Conservation (phyloP, 37 sponge, comb jelly and placozoan genomes). For the Mnemiopsis leidyi region DNA sequence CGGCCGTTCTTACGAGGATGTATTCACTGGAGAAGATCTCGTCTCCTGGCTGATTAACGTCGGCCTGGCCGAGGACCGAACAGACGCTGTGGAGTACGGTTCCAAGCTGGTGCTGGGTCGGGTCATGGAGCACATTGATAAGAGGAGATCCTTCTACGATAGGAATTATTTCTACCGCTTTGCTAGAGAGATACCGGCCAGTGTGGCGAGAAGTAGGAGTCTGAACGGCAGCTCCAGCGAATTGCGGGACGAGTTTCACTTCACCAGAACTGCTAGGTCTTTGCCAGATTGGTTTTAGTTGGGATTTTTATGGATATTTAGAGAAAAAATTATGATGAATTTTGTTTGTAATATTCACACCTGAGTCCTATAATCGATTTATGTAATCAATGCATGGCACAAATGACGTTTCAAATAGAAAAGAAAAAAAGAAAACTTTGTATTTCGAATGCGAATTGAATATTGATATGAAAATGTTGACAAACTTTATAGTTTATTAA, state of each 20-base stretch:
- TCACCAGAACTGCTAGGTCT: background rate
- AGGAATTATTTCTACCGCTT: slow-evolving; percentile 72
- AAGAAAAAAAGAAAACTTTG: too few species aligned
- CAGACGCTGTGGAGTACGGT: slow-evolving; percentile 76
- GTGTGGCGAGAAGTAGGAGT: background rate
- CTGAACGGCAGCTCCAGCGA: background rate
- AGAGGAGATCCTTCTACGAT: slow-evolving; percentile 81
- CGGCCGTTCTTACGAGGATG: slow-evolving; percentile 67
- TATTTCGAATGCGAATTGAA: too few species aligned
- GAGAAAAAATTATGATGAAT: too few species aligned
- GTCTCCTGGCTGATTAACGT: slow-evolving; percentile 77
- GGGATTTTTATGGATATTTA: too few species aligned
- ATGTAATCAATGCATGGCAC: too few species aligned
- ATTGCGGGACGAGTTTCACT: background rate
- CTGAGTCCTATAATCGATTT: too few species aligned
- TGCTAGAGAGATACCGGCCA: background rate
- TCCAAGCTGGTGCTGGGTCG: slow-evolving; percentile 72
- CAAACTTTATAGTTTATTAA: too few species aligned
- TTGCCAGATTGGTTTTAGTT: slow-evolving; percentile 36
- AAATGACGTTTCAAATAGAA: too few species aligned
- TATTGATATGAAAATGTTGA: too few species aligned
- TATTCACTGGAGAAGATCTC: slow-evolving; percentile 74
- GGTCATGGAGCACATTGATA: slow-evolving; percentile 73
- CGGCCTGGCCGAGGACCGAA: slow-evolving; percentile 67
- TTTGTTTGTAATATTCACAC: too few species aligned